Evolutionary conservation across 1,140 invertebrate genomes (phyloP), one percentile per base, ranked within the genome.

Genomic region (Anastrepha obliqua): DNA sequence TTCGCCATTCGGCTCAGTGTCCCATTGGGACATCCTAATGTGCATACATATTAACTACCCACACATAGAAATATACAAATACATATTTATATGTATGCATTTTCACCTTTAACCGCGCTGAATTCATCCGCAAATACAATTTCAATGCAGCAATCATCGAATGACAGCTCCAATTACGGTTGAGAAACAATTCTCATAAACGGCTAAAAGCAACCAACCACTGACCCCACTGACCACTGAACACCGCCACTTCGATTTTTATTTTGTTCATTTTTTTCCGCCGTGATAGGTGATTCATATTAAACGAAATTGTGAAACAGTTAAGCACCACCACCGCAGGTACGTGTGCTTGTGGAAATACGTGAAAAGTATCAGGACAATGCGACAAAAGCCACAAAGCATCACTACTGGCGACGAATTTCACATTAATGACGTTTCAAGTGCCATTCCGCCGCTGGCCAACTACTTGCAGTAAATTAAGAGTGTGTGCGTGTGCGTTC

Each of bases 361-460:
- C 39, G 42, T 47, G 67, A 17, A 47, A 17, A 74, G 3, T 55
- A 51, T 55, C 8, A 20, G 44, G 17, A 9, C 74, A 55, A 55
- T 6, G 74, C 7, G 74, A 81, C 47, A 81, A 55, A 51, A 55
- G 9, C 74, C 44, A 51, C 74, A 81, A 81, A 81, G 55, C 74
- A 81, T 51, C 74, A 81, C 74, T 15, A 51, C 7, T 81, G n/a
- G 51, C 74, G 44, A 55, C 74, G 42, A 81, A 81, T 13, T 81
- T 20, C 74, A 81, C 47, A 81, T 29, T 47, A 81, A 47, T 78
- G 74, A 44, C 15, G 29, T 67, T 67, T 29, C n/a, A 17, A 67
- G 29, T 67, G n/a, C 6, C 29, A 67, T 67, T 29, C 74, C 17
- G 11, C 74, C 44, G 51, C 47, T 81, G 51, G 17, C 47, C 51